phyloP scores from a whole-genome alignment of 2,888 invertebrate genomes.

The Dryomyza anilis region DNA sequence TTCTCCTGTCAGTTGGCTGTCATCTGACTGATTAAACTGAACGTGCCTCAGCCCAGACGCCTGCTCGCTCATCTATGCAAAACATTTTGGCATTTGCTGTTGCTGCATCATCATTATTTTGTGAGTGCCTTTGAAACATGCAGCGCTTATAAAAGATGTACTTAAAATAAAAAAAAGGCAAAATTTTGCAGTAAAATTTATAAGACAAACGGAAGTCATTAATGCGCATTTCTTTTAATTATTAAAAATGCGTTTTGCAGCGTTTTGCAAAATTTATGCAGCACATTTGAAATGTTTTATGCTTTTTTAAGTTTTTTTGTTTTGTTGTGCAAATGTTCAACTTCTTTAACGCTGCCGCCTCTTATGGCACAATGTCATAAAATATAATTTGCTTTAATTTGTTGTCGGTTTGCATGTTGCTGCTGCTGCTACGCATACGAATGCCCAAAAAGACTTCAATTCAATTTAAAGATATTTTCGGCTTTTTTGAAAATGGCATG shows the following conservation, averaged over 20 bases:
- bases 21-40: neutral
- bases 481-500: constrained; percentile 16
- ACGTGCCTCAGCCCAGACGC: neutral
- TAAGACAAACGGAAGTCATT: too few species aligned
- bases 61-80: neutral
- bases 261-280: too few species aligned
- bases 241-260: too few species aligned
- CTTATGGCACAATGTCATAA: constrained; percentile 12
- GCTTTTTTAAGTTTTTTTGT: too few species aligned
- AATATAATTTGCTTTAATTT: constrained; percentile 26
- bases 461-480: too few species aligned
- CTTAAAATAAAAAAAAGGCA: neutral
- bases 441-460: neutral
- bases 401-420: constrained; percentile 7
- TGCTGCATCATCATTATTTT: neutral
- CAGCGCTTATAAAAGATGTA: too few species aligned
- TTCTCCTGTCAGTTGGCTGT: neutral
- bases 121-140: neutral
- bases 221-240: too few species aligned
- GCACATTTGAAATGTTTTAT: too few species aligned
- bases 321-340: neutral
- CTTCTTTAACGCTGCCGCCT: neutral
- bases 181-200: too few species aligned
- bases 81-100: constrained; percentile 1
- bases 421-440: neutral